Evolutionary conservation across 1,140 invertebrate species (phyloP).

Genomic region (Bombyx mandarina): DNA sequence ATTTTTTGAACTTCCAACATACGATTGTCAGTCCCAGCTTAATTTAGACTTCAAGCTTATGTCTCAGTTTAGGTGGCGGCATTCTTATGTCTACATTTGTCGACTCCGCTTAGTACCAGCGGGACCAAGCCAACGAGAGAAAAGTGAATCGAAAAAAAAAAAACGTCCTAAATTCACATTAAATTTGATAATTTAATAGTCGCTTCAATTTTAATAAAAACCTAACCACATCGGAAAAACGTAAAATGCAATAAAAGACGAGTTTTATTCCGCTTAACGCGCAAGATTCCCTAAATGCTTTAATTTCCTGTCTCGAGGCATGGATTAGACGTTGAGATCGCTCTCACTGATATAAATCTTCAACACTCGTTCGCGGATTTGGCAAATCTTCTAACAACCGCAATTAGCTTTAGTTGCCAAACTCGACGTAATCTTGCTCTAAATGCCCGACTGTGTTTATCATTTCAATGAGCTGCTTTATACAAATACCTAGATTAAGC

Average conservation of each 20-base stretch:
- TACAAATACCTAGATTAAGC: background rate
- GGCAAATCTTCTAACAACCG: constrained; percentile 47
- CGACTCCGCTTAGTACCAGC: no score
- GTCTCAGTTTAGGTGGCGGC: no score
- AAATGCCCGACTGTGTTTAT: constrained; percentile 29
- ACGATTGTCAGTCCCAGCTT: no score
- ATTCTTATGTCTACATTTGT: no score
- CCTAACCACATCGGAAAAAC: background rate
- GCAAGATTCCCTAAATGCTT: constrained; percentile 34
- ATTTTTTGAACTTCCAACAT: no score
- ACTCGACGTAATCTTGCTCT: constrained; percentile 35
- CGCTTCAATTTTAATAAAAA: constrained; percentile 9
- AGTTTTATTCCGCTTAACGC: constrained; percentile 2
- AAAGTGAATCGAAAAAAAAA: background rate
- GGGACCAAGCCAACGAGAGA: no score
- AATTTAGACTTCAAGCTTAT: no score
- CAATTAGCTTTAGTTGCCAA: constrained; percentile 47
- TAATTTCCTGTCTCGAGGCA: constrained; percentile 49
- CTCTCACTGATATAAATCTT: constrained; percentile 62
- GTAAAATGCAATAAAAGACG: constrained; percentile 2
- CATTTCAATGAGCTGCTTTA: constrained; percentile 36
- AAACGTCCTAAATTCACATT: background rate
- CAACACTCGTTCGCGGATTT: constrained; percentile 53
- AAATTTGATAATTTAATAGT: constrained; percentile 4
- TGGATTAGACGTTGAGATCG: constrained; percentile 39